These are phyloP conservation scores for Symphodus melops DNA, from an alignment of 2,113 vertebrate species.

Conservation along the genomic window DNA sequence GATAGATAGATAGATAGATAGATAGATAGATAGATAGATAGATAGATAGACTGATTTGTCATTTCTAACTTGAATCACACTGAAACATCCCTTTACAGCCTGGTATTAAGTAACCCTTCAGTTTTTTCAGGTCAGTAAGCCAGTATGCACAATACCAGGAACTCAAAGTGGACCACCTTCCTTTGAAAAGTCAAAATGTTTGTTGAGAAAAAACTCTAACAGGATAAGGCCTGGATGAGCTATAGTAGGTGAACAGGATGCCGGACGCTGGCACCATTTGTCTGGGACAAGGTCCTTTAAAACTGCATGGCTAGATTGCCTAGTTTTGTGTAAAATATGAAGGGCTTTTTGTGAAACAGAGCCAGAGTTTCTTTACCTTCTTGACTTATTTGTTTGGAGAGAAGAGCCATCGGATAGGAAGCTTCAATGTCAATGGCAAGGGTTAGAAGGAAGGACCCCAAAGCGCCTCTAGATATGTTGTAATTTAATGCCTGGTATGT, in stretches of 20 bases:
- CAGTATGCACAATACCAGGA: neutral
- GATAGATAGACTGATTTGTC: neutral
- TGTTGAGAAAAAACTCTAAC: neutral
- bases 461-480: neutral
- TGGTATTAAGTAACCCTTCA: neutral
- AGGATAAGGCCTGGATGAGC: neutral
- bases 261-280: neutral
- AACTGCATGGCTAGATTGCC: neutral
- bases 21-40: too few relatives aligned
- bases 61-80: neutral
- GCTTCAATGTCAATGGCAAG: neutral
- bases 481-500: neutral
- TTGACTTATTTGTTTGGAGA: neutral
- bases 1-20: too few relatives aligned
- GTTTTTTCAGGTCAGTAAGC: neutral
- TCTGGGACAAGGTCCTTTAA: neutral
- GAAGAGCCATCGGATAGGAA: neutral
- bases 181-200: conserved; percentile 1
- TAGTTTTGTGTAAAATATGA: neutral
- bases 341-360: neutral
- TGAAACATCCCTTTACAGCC: neutral
- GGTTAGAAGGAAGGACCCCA: neutral
- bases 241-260: neutral
- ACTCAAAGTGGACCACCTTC: neutral
- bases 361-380: neutral